Evolutionary conservation across 2,113 vertebrate genomes (phyloP).

Genomic region (Cinclus mexicanus): DNA sequence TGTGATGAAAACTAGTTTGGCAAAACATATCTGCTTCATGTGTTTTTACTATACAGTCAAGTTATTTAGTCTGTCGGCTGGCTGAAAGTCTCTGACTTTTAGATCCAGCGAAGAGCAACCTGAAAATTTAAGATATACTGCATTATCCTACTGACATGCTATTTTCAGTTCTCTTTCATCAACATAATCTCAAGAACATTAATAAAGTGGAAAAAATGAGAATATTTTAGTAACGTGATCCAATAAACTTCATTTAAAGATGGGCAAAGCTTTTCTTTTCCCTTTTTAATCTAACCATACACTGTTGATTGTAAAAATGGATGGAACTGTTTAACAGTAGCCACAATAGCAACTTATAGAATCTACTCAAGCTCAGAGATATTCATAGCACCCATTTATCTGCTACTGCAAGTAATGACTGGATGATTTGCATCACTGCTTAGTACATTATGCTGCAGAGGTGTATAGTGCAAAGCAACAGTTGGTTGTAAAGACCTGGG

Average conservation of each 20-base stretch:
- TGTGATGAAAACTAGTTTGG: constrained; percentile 4
- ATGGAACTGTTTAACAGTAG: neutral
- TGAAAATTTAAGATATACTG: neutral
- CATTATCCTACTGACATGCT: neutral
- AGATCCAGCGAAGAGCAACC: neutral
- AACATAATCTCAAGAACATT: neutral
- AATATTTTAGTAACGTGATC: neutral
- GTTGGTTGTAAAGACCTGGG: neutral
- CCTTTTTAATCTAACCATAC: neutral
- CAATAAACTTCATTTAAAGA: neutral
- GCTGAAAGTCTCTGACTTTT: neutral
- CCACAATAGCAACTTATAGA: neutral
- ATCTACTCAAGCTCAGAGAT: neutral
- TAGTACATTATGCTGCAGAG: neutral
- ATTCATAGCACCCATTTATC: neutral
- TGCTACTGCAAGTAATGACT: neutral
- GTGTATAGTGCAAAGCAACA: neutral
- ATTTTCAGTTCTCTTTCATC: neutral
- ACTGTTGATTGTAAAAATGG: neutral
- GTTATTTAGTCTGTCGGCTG: neutral
- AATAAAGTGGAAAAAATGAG: neutral
- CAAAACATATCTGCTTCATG: neutral
- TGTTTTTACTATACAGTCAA: neutral
- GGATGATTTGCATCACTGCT: neutral
- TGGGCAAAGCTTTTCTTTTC: neutral